Percentiles rank a stretch among this genome's conserved stretches.
Evolutionary conservation across 1,140 invertebrate species (phyloP).

Genomic region (Triops longicaudatus): DNA sequence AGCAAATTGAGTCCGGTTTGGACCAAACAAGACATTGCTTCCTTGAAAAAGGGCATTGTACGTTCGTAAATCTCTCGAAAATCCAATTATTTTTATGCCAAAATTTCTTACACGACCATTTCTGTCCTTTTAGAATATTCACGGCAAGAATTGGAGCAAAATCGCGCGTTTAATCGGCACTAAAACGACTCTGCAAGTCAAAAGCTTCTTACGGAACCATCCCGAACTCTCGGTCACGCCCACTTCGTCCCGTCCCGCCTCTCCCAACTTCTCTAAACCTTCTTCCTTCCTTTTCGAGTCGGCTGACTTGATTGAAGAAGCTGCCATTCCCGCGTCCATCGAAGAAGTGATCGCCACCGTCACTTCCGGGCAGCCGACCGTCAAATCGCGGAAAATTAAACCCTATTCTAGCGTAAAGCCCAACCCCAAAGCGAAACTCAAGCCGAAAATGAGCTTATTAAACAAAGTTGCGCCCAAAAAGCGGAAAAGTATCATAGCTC

Average conservation of each 20-base stretch:
- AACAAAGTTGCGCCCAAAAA: conserved; percentile 17
- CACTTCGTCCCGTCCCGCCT: conserved; percentile 5
- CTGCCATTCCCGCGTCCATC: conserved; percentile 43
- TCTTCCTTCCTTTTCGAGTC: conserved; percentile 22
- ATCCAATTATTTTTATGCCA: no score
- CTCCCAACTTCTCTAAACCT: background rate
- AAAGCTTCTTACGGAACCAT: conserved; percentile 43
- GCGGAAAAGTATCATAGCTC: background rate
- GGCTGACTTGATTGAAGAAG: conserved; percentile 35
- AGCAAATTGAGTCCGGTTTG: conserved; percentile 31
- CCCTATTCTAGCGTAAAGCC: background rate
- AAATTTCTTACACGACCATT: no score
- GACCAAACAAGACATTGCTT: conserved; percentile 45
- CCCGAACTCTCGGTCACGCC: conserved; percentile 20
- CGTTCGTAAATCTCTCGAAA: conserved; percentile 28
- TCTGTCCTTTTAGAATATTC: conserved; percentile 46
- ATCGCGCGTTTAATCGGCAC: conserved; percentile 55
- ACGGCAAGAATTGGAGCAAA: conserved; percentile 52
- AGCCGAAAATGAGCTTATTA: background rate
- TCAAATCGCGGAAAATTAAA: conserved; percentile 30
- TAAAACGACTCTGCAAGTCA: conserved; percentile 52
- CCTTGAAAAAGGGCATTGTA: conserved; percentile 52
- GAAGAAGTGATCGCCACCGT: conserved; percentile 47
- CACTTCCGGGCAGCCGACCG: conserved; percentile 44
- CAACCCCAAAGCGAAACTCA: background rate